Base-by-base conservation (phyloP, 1,140 invertebrate genomes). In the Drosophila arizonae region DNA sequence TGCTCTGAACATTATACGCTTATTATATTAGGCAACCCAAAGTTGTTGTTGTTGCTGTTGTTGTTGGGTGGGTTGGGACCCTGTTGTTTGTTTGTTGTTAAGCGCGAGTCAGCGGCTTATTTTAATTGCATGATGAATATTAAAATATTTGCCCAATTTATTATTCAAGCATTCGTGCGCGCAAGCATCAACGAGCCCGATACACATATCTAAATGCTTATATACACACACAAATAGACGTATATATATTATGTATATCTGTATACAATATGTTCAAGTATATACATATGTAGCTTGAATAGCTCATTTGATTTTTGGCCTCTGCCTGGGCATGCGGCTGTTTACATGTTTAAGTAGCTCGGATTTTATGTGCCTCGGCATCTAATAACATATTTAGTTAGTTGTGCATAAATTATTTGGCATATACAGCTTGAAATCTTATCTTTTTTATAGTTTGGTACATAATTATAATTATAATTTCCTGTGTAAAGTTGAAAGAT, bases 111-210 rank as follows among this genome's bases (percentile, higher is more conserved):
- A 84, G 71, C 74, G 82, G 84, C 84, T 90, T 84, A 88, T 90
- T 85, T 90, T 90, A 90, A 90, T 90, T 90, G 87, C 87, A 88
- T 90, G 87, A 90, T 90, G 87, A 90, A 90, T 90, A 90, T 90
- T 90, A 90, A 90, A 90, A 90, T 90, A 90, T 90, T 90, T 90
- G 88, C 80, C 51, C 69, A 90, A 90, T 90, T 90, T 90, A 87
- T 90, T 90, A 90, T 90, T 90, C 79, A 87, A 80, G 87, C 74
- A 76, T 86, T 78, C 77, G 72, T 85, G 80, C 71, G 77, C 69
- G 75, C 72, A 64, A 76, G 72, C 77, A 76, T 73, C 71, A 76
- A 67, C 73, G 74, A 48, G 52, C 17, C 15, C 11, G 24, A 30
- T 15, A 55, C 45, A 68, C 45, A 63, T 63, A 75, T 52, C 30